Percentiles rank a stretch among this genome's conserved stretches.
Conservation (phyloP, 2,113 vertebrate genomes). For the Platichthys stellatus region DNA sequence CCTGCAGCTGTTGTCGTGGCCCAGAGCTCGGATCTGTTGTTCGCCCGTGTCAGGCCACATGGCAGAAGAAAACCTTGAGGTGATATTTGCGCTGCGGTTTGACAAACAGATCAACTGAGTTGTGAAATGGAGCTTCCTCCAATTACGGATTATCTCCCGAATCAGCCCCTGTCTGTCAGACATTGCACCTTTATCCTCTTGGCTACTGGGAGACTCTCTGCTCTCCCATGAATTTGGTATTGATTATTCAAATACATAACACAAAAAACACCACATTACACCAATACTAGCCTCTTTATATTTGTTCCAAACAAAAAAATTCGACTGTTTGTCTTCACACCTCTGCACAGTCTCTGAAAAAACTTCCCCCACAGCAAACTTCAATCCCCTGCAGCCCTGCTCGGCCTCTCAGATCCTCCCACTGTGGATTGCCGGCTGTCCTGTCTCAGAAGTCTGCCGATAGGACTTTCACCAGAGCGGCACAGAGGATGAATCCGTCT, state of each 20-base stretch:
- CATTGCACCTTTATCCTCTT: background rate
- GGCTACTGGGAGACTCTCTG: background rate
- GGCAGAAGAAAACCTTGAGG: constrained; percentile 35
- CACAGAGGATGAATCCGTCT: constrained; percentile 7
- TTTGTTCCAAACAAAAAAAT: constrained; percentile 38
- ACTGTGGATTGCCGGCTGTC: constrained; percentile 39
- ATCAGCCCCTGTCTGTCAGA: constrained; percentile 1
- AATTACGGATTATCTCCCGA: constrained; percentile 23
- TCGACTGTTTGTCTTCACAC: constrained; percentile 44
- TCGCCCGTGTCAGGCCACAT: constrained; percentile 37
- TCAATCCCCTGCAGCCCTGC: constrained; percentile 41
- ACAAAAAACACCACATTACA: constrained; percentile 8
- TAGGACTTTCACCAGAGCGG: constrained; percentile 23
- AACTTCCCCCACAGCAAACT: constrained; percentile 46
- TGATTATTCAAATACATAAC: background rate
- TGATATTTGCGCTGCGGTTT: constrained; percentile 38
- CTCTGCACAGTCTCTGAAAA: constrained; percentile 59
- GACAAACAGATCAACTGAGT: constrained; percentile 46
- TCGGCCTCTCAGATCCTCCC: constrained; percentile 63
- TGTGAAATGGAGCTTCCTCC: constrained; percentile 17
- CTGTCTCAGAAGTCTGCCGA: constrained; percentile 22
- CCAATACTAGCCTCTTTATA: constrained; percentile 23
- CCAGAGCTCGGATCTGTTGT: constrained; percentile 35
- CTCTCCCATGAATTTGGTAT: constrained; percentile 6
- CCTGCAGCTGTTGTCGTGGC: constrained; percentile 35